Conservation (phyloP, 2,888 invertebrate species). For the Dioctria rufipes region DNA sequence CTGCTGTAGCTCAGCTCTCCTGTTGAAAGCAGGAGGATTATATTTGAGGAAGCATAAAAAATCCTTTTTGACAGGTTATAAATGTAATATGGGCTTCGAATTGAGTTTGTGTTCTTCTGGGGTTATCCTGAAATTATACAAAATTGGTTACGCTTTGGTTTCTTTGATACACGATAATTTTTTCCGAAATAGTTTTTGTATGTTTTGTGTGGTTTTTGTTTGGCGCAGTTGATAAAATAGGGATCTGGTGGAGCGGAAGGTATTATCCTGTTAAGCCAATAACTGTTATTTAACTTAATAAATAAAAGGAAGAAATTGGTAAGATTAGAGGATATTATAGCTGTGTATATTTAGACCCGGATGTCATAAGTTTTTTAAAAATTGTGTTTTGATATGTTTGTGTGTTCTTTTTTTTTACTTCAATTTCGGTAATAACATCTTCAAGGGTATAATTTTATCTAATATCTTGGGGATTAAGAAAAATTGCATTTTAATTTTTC, state of each 20-base stretch:
- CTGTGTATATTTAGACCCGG: no score
- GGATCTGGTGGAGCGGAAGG: constrained; percentile 1
- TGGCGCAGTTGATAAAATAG: not conserved
- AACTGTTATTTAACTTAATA: not conserved
- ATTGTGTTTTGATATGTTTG: no score
- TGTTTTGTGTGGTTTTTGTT: constrained; percentile 22
- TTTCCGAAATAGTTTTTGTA: not conserved
- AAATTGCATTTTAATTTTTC: no score
- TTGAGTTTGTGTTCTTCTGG: constrained; percentile 46
- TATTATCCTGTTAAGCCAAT: constrained; percentile 19
- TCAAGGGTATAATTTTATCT: no score
- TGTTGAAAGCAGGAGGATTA: not conserved
- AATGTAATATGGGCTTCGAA: constrained; percentile 56
- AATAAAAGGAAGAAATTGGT: not conserved
- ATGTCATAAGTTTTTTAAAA: no score
- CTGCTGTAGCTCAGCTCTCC: not conserved
- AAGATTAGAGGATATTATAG: not conserved
- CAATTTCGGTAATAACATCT: no score
- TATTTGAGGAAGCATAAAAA: constrained; percentile 45
- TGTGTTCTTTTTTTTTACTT: no score
- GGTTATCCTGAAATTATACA: constrained; percentile 56
- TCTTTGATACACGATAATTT: constrained; percentile 16
- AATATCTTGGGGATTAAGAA: no score
- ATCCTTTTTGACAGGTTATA: constrained; percentile 56
- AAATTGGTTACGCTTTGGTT: constrained; percentile 58